Evolutionary conservation across 1,140 invertebrate genomes (phyloP).

Genomic region (Drosophila neocordata): DNA sequence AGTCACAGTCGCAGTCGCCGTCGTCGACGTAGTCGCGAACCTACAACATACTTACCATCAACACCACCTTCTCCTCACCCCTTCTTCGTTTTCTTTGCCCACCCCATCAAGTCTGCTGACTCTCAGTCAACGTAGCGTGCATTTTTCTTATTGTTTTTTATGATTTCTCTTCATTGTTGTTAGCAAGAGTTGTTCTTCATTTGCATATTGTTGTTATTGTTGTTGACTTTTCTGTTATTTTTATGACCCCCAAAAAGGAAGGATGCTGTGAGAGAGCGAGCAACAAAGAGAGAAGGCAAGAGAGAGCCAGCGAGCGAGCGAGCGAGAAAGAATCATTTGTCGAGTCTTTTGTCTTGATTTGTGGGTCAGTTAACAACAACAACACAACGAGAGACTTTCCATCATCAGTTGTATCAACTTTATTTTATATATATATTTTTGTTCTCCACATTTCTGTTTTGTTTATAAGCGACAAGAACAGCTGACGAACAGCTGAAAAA

Average conservation of each 20-base stretch:
- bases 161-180: conserved; percentile 44
- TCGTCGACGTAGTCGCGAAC: conserved; percentile 13
- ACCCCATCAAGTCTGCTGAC: background rate
- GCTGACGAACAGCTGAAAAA: conserved; percentile 41
- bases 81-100: background rate
- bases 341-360: conserved; percentile 34
- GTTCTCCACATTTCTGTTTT: background rate
- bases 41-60: background rate
- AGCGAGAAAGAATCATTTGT: background rate
- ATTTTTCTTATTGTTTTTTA: conserved; percentile 54
- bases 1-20: too few species aligned
- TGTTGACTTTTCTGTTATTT: conserved; percentile 47
- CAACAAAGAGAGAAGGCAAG: background rate
- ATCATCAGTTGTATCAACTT: conserved; percentile 14
- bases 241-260: conserved; percentile 31
- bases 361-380: conserved; percentile 42
- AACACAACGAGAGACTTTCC: conserved; percentile 3
- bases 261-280: conserved; percentile 25
- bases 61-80: too few species aligned
- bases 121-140: conserved; percentile 48
- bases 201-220: conserved; percentile 56
- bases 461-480: conserved; percentile 36
- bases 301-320: background rate
- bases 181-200: conserved; percentile 38
- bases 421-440: background rate